Conservation (phyloP, 92 coral and sea anemone species). For the Palythoa heliodiscus region DNA sequence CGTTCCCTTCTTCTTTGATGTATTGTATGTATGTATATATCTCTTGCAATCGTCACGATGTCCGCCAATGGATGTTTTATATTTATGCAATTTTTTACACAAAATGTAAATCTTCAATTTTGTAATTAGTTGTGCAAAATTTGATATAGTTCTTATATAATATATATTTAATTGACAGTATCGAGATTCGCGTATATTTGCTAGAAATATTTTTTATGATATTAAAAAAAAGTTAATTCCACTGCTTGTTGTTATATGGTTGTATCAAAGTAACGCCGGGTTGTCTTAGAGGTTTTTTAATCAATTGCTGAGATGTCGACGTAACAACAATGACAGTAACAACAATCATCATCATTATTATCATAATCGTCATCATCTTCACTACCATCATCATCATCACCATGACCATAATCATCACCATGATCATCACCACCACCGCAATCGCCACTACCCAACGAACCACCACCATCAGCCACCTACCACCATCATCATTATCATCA, state of each 20-base stretch:
- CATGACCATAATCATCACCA: too few relatives aligned
- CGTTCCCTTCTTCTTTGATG: background rate
- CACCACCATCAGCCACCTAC: too few relatives aligned
- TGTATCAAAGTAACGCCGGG: background rate
- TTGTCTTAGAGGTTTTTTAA: too few relatives aligned
- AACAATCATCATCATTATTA: too few relatives aligned
- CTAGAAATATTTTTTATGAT: slow-evolving; percentile 61
- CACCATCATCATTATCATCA: too few relatives aligned
- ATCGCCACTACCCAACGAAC: too few relatives aligned
- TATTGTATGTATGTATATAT: background rate
- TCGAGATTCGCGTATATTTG: slow-evolving; percentile 23
- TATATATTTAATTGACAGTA: slow-evolving; percentile 42
- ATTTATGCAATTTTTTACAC: slow-evolving; percentile 55
- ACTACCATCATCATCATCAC: too few relatives aligned
- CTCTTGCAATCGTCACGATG: slow-evolving; percentile 20
- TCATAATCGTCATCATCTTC: too few relatives aligned
- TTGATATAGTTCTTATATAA: slow-evolving; percentile 36
- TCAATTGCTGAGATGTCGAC: too few relatives aligned
- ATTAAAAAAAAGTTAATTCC: slow-evolving; percentile 42
- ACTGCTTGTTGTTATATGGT: background rate
- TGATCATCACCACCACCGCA: too few relatives aligned
- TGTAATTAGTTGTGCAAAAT: slow-evolving; percentile 46
- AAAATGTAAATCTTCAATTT: slow-evolving; percentile 52
- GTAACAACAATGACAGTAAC: too few relatives aligned
- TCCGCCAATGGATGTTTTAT: slow-evolving; percentile 19